These are phyloP conservation scores for Melanostoma mellinum DNA, from an alignment of 2,888 invertebrate genomes.

Conservation along the genomic window DNA sequence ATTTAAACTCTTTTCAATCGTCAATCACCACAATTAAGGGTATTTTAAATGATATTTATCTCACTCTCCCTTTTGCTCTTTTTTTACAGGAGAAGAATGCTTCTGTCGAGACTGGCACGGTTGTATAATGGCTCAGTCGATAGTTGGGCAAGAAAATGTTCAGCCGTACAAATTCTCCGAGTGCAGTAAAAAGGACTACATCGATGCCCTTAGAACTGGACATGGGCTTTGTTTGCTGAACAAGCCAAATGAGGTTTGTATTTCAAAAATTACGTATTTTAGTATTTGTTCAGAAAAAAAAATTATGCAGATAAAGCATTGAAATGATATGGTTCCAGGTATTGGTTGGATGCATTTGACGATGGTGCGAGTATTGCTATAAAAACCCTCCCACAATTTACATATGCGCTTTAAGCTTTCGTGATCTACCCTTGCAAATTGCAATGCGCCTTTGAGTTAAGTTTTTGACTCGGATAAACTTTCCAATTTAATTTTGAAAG, in stretches of 20 bases:
- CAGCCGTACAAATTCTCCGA: slow-evolving; percentile 98
- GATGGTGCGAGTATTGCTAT: too few species aligned
- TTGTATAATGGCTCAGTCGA: slow-evolving; percentile 96
- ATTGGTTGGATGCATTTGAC: too few species aligned
- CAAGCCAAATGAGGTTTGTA: slow-evolving; percentile 93
- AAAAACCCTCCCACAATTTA: too few species aligned
- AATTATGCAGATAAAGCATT: slow-evolving; percentile 15
- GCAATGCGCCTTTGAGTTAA: too few species aligned
- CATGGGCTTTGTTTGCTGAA: slow-evolving; percentile 96
- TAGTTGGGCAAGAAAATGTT: slow-evolving; percentile 94
- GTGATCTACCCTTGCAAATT: too few species aligned
- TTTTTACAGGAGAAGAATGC: slow-evolving; percentile 87
- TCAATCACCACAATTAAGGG: too few species aligned
- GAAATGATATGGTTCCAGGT: neutral
- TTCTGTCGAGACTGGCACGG: slow-evolving; percentile 97
- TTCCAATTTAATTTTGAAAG: too few species aligned
- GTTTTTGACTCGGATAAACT: too few species aligned
- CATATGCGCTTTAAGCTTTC: too few species aligned
- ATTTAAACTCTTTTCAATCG: too few species aligned
- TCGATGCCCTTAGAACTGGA: slow-evolving; percentile 92
- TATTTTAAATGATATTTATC: too few species aligned
- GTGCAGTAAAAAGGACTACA: slow-evolving; percentile 95
- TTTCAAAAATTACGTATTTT: too few species aligned
- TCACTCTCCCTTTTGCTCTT: neutral
- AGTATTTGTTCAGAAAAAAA: slow-evolving; percentile 39